These are phyloP conservation scores for Hylomyscus alleni DNA, from an alignment of 2,797 vertebrate genomes.

Conservation along the genomic window DNA sequence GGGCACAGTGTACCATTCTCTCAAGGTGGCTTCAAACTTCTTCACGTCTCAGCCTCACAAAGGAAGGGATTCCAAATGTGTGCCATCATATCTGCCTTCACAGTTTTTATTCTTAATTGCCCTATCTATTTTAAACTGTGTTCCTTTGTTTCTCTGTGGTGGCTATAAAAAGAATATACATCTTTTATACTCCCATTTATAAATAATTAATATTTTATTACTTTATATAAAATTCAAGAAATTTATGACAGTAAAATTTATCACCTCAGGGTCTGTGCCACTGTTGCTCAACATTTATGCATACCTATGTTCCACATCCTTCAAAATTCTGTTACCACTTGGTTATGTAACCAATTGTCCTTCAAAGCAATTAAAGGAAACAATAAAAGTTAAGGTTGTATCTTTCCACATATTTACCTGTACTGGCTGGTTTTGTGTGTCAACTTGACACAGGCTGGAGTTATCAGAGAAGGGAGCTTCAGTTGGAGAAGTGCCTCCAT, in stretches of 20 bases:
- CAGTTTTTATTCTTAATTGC: not conserved
- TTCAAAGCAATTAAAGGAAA: not conserved
- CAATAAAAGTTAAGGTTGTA: not conserved
- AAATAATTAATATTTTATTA: not conserved
- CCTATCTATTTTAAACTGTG: not conserved
- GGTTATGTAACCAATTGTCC: not conserved
- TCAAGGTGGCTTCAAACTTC: not conserved
- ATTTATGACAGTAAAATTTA: not conserved
- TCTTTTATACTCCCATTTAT: not conserved
- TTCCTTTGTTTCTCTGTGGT: not conserved
- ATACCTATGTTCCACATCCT: not conserved
- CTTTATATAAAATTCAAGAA: not conserved
- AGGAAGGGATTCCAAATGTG: not conserved
- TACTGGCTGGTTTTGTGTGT: too few species aligned
- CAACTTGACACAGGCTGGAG: too few species aligned
- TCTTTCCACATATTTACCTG: not conserved
- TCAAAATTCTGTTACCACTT: not conserved
- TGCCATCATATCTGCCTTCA: not conserved
- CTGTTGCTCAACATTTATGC: not conserved
- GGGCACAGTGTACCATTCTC: not conserved
- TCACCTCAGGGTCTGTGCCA: not conserved
- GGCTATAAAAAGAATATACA: not conserved
- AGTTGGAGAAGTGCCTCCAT: too few species aligned
- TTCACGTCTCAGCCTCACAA: not conserved
- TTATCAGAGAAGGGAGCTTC: too few species aligned